A percentile compares a stretch with the other conserved stretches of the same genome.
phyloP scores from a whole-genome alignment of 2,113 vertebrate genomes.

The Vulpes ferrilata region DNA sequence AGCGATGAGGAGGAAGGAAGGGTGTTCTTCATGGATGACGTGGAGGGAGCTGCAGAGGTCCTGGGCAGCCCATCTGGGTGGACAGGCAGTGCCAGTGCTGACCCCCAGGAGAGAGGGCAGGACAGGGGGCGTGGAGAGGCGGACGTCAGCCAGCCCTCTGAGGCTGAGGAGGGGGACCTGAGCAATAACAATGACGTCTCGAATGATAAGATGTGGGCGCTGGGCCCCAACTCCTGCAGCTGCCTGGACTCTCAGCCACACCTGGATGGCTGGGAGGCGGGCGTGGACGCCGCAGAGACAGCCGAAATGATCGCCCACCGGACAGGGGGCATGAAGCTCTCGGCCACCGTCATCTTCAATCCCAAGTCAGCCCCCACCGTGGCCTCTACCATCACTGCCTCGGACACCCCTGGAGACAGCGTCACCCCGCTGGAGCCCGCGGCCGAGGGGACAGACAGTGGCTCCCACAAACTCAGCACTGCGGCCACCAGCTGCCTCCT shows the following conservation, averaged over 20 bases:
- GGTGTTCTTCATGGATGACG: constrained; percentile 98
- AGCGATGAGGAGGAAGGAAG: constrained; percentile 89
- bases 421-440: constrained; percentile 66
- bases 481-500: constrained; percentile 94
- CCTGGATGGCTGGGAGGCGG: constrained; percentile 93
- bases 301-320: constrained; percentile 97
- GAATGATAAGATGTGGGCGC: constrained; percentile 50
- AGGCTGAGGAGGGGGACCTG: constrained; percentile 81
- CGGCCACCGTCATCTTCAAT: constrained; percentile 98
- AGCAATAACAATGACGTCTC: constrained; percentile 84
- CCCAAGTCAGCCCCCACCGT: constrained; percentile 92
- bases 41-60: constrained; percentile 90
- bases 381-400: constrained; percentile 75
- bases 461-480: constrained; percentile 88
- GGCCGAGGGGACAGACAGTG: constrained; percentile 77
- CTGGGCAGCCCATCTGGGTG: constrained; percentile 80
- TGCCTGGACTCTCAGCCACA: constrained; percentile 87
- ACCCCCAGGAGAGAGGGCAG: constrained; percentile 72
- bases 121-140: constrained; percentile 81
- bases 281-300: constrained; percentile 88
- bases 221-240: constrained; percentile 83
- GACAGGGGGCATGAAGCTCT: constrained; percentile 98
- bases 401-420: constrained; percentile 73
- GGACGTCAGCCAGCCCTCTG: constrained; percentile 72
- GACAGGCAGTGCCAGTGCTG: constrained; percentile 73